These are phyloP conservation scores for Cerastis leucographa DNA, from an alignment of 2,888 invertebrate species.

Conservation along the genomic window DNA sequence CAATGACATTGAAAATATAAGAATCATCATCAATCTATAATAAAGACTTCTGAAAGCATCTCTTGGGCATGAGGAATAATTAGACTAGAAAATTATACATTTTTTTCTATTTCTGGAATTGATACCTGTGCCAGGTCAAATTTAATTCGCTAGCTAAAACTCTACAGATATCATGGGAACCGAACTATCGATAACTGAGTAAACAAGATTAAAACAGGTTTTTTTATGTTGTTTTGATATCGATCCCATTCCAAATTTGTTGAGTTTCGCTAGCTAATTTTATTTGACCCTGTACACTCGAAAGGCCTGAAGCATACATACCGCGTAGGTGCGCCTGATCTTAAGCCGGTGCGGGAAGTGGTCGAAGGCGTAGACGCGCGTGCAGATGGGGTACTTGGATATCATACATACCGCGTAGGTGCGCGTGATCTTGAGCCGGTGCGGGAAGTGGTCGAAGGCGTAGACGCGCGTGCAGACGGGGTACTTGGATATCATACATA, in stretches of 20 bases:
- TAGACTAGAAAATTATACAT: neutral
- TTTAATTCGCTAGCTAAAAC: neutral
- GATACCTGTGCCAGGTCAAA: no score
- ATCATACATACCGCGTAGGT: no score
- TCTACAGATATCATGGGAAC: neutral
- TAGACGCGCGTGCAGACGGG: no score
- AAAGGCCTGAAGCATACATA: conserved; percentile 80
- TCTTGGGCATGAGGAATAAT: neutral
- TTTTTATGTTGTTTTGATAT: neutral
- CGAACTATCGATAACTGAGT: neutral
- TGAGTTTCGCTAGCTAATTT: neutral
- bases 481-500: no score
- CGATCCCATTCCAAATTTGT: neutral
- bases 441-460: no score
- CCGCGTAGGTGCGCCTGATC: conserved; percentile 80
- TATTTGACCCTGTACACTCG: neutral
- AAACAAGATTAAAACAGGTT: neutral
- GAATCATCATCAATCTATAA: neutral
- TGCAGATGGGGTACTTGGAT: no score
- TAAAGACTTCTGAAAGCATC: neutral
- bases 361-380: no score
- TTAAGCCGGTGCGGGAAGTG: no score
- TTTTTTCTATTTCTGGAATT: no score
- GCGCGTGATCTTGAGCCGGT: no score
- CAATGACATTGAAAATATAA: conserved; percentile 40